Conservation (phyloP, 2,888 invertebrate species). For the Synanthedon andrenaeformis region DNA sequence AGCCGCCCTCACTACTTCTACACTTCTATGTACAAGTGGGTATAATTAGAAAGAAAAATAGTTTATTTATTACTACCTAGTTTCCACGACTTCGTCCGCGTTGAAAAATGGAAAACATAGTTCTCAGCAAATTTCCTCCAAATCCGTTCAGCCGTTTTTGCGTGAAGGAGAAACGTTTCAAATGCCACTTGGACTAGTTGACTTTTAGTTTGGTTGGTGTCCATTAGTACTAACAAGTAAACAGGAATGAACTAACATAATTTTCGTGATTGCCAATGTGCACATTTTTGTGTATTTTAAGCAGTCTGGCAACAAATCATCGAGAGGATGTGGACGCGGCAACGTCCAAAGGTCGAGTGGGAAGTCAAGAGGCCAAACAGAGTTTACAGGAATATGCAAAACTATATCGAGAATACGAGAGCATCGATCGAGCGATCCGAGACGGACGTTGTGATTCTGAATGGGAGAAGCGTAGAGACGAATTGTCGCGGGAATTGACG, state of each 20-base stretch:
- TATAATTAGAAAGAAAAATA: constrained; percentile 2
- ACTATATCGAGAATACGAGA: constrained; percentile 45
- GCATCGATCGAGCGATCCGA: constrained; percentile 28
- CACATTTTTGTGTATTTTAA: constrained; percentile 12
- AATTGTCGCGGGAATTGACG: constrained; percentile 32
- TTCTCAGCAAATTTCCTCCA: too few species aligned
- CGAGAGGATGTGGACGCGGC: constrained; percentile 41
- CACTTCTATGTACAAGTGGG: constrained; percentile 59
- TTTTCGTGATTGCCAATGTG: neutral
- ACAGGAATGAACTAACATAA: neutral
- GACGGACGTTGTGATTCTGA: constrained; percentile 29
- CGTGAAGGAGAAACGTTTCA: too few species aligned
- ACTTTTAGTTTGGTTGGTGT: too few species aligned
- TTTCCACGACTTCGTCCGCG: too few species aligned
- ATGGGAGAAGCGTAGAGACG: constrained; percentile 32
- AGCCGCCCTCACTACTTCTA: constrained; percentile 51
- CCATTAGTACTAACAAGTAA: too few species aligned
- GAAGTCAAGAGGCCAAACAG: constrained; percentile 37
- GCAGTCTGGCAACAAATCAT: constrained; percentile 34
- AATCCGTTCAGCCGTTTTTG: too few species aligned
- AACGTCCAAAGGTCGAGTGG: constrained; percentile 35
- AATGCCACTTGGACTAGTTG: too few species aligned
- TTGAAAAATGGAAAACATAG: too few species aligned
- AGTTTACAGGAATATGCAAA: constrained; percentile 45
- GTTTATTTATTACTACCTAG: neutral